Evolutionary conservation across 2,888 invertebrate genomes (phyloP).

Genomic region (Athalia rosae): DNA sequence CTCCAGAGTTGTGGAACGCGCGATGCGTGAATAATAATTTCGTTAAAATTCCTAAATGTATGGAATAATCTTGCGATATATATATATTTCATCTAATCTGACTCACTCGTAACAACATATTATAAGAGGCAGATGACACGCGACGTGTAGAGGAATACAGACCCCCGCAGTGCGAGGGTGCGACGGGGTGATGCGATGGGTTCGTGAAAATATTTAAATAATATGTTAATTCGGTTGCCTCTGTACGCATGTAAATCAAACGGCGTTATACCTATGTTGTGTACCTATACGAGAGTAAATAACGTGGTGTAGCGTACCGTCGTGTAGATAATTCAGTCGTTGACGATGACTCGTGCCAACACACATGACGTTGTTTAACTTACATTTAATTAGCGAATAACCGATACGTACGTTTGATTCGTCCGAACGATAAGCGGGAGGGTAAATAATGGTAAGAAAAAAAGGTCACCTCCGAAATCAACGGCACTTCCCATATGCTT

Average conservation of each 20-base stretch:
- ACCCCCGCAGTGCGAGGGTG: conserved; percentile 17
- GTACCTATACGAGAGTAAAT: neutral
- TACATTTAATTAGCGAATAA: conserved; percentile 41
- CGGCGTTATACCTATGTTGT: neutral
- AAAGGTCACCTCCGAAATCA: neutral
- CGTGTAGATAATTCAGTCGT: neutral
- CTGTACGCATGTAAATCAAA: conserved; percentile 19
- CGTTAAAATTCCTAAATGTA: neutral
- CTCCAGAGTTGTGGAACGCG: neutral
- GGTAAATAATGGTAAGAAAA: conserved; percentile 1
- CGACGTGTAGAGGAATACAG: neutral
- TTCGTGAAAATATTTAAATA: neutral
- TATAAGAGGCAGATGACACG: conserved; percentile 41
- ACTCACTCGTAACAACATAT: neutral
- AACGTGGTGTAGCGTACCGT: too few species aligned
- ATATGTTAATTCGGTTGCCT: conserved; percentile 44
- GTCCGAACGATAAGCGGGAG: conserved; percentile 3
- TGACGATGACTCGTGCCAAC: conserved; percentile 40
- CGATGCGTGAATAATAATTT: conserved; percentile 25
- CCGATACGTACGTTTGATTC: conserved; percentile 12
- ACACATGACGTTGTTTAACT: conserved; percentile 37
- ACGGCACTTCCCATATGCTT: conserved; percentile 30
- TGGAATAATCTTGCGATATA: neutral
- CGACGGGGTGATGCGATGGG: neutral
- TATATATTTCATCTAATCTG: conserved; percentile 34